Conservation (phyloP, 1,140 invertebrate species). For the Holcopasites calliopsidis region DNA sequence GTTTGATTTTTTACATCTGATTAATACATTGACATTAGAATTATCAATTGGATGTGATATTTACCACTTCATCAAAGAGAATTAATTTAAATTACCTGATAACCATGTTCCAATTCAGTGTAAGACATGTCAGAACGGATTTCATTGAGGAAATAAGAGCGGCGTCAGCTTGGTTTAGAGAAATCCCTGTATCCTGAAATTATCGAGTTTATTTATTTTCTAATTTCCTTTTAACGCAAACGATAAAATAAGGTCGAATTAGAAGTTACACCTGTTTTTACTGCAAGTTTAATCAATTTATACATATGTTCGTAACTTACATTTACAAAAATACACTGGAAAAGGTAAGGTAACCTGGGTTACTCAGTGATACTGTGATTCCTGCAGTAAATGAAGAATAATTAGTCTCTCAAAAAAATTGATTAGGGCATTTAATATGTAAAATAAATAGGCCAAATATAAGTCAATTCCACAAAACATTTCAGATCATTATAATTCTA, state of each 20-base stretch:
- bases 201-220: background rate
- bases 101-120: constrained; percentile 93
- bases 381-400: background rate
- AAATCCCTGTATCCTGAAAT: constrained; percentile 30
- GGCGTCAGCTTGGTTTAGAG: constrained; percentile 18
- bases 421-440: background rate
- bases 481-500: background rate
- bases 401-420: background rate
- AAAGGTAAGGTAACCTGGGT: constrained; percentile 19
- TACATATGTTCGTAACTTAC: background rate
- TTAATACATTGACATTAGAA: background rate
- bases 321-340: background rate
- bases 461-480: background rate
- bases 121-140: constrained; percentile 87
- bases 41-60: background rate
- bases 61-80: background rate
- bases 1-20: background rate
- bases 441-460: background rate
- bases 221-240: no score
- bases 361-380: background rate
- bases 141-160: constrained; percentile 72
- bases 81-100: constrained; percentile 82
- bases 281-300: background rate
- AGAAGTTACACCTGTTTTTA: no score
- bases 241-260: no score